phyloP scores from a whole-genome alignment of 2,888 invertebrate genomes.

The Deroplatys truncata region DNA sequence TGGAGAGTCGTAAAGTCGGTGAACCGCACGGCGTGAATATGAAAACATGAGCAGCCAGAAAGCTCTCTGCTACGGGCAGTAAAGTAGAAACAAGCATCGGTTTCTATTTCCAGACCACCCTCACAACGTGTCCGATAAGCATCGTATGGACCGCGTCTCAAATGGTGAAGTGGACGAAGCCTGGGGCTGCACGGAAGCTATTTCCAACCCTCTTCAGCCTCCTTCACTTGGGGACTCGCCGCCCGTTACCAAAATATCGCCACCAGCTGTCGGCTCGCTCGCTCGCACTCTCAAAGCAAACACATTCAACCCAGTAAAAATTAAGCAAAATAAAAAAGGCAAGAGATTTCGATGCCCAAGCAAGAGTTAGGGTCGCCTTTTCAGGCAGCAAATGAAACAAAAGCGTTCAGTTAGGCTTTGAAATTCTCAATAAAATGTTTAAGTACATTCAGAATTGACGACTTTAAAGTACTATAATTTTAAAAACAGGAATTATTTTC shows the following conservation, averaged over 20 bases:
- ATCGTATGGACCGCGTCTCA: not conserved
- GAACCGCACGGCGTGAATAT: not conserved
- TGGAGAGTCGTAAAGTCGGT: not conserved
- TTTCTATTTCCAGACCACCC: not conserved
- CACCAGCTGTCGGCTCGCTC: not conserved
- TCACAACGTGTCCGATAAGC: slow-evolving; percentile 1
- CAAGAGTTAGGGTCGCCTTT: too few relatives aligned
- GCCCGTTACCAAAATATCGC: not conserved
- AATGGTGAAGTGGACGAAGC: not conserved
- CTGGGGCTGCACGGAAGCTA: not conserved
- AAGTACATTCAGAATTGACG: too few relatives aligned
- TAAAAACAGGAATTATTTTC: too few relatives aligned
- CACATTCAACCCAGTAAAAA: not conserved
- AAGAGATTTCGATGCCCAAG: not conserved
- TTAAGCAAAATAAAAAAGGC: not conserved
- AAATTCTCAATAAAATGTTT: too few relatives aligned
- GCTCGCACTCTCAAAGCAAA: not conserved
- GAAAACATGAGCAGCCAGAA: not conserved
- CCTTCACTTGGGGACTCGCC: not conserved
- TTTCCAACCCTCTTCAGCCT: not conserved
- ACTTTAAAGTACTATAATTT: too few relatives aligned
- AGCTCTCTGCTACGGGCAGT: not conserved
- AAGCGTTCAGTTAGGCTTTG: too few relatives aligned
- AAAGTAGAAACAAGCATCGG: not conserved
- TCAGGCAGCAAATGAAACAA: too few relatives aligned